Evolutionary conservation across 2,113 vertebrate genomes (phyloP), one percentile per base, ranked within the genome.

Genomic region (Myodes glareolus): DNA sequence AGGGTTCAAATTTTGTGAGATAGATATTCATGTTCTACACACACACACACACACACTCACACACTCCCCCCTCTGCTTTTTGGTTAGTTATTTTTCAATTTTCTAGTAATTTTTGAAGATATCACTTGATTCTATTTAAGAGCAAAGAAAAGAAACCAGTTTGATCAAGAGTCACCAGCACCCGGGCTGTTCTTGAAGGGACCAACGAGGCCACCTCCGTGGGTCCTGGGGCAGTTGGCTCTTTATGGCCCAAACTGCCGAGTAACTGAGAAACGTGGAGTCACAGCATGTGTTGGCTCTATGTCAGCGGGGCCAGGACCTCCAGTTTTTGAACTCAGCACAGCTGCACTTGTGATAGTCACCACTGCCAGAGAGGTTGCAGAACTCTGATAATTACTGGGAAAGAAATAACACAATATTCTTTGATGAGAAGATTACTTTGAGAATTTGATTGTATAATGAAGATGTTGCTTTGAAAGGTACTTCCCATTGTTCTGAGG

Each of bases 391-490:
- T 98, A 98, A 99, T 99, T 98, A 98, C 97, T 92, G 91, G 98
- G 98, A 98, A 98, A 98, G 98, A 98, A 99, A 98, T 98, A 98
- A 98, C 98, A 98, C 98, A 98, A 98, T 98, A 98, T 98, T 99
- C 98, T 99, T 98, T 98, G 98, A 99, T 98, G 98, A 98, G 98
- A 99, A 98, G 98, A 99, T 99, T 98, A 98, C 98, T 99, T 98
- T 95, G 98, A 98, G 98, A 98, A 98, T 98, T 98, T 98, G 98
- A 98, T 99, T 99, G 98, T 98, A 99, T 99, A 99, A 99, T 98
- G 98, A 98, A 98, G 98, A 98, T 98, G 98, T 98, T 98, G 98
- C 99, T 98, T 99, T 98, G 98, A 98, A 99, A 98, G 98, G 98
- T 99, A 98, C 98, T 98, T 99, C 98, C 98, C 97, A 98, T 99